Conservation (phyloP, 2,797 vertebrate species). For the Poeciliopsis gracilis region DNA sequence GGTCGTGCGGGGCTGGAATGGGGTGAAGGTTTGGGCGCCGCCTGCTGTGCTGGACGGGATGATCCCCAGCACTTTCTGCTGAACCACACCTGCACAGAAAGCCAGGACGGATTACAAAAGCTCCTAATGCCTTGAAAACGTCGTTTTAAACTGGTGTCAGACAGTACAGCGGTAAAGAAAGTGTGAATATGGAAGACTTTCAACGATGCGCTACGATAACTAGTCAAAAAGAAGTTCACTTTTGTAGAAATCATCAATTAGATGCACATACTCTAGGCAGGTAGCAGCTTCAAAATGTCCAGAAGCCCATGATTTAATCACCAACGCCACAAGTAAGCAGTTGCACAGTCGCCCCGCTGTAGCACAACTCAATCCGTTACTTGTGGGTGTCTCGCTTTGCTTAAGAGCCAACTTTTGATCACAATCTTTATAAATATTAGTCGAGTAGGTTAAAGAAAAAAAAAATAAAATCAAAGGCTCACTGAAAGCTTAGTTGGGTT, state of each 20-base stretch:
- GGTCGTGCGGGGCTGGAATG: slow-evolving; percentile 93
- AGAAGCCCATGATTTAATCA: slow-evolving; percentile 37
- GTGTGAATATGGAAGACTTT: neutral
- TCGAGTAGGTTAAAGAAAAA: slow-evolving; percentile 53
- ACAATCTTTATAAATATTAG: slow-evolving; percentile 72
- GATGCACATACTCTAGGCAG: neutral
- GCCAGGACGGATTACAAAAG: neutral
- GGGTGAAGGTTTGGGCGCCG: slow-evolving; percentile 90
- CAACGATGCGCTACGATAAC: neutral
- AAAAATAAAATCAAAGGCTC: slow-evolving; percentile 73
- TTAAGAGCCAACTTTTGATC: slow-evolving; percentile 64
- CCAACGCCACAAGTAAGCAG: slow-evolving; percentile 42
- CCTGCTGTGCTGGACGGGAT: slow-evolving; percentile 91
- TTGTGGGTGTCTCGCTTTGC: slow-evolving; percentile 55
- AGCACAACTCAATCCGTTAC: slow-evolving; percentile 62
- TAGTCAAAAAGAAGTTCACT: slow-evolving; percentile 1
- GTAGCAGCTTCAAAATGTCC: neutral
- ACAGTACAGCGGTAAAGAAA: neutral
- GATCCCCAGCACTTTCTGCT: slow-evolving; percentile 97
- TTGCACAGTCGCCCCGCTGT: slow-evolving; percentile 34
- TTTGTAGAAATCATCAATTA: slow-evolving; percentile 9
- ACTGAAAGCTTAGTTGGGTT: slow-evolving; percentile 72
- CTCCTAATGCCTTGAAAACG: neutral
- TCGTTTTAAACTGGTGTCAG: neutral
- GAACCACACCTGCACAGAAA: slow-evolving; percentile 79